A percentile compares a stretch with the other conserved stretches of the same genome.
phyloP scores from a whole-genome alignment of 1,140 invertebrate genomes.

The Macrotrachela quadricornifera region DNA sequence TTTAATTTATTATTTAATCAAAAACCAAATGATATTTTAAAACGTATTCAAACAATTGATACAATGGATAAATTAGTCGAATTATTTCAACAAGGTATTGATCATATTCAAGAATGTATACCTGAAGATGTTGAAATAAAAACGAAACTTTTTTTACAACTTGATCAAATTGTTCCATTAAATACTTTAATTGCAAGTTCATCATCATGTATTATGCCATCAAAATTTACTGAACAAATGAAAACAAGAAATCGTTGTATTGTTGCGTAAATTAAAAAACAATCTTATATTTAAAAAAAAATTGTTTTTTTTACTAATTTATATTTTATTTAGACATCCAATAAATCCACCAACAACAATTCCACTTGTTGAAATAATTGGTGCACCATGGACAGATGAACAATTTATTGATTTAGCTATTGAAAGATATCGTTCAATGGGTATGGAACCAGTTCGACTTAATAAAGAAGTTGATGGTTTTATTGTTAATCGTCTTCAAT shows the following conservation, averaged over 20 bases:
- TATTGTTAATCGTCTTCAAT: conserved; percentile 78
- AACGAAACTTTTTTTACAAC: conserved; percentile 47
- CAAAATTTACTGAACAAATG: conserved; percentile 51
- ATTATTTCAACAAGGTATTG: neutral
- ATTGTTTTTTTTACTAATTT: neutral
- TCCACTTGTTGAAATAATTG: conserved; percentile 74
- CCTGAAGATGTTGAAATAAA: conserved; percentile 66
- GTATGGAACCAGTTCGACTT: conserved; percentile 64
- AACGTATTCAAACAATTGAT: conserved; percentile 10
- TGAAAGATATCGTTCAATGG: conserved; percentile 60
- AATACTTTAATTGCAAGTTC: conserved; percentile 54
- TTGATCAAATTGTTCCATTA: conserved; percentile 45
- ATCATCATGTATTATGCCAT: conserved; percentile 67
- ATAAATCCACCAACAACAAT: conserved; percentile 88
- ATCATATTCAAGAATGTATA: conserved; percentile 61
- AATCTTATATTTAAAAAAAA: neutral
- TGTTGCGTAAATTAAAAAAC: conserved; percentile 61
- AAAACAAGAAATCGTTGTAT: conserved; percentile 50
- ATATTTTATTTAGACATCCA: conserved; percentile 20
- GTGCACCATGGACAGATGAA: conserved; percentile 57
- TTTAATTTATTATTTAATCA: conserved; percentile 42
- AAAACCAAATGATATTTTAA: neutral
- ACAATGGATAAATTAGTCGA: conserved; percentile 11
- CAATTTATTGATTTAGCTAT: conserved; percentile 45
- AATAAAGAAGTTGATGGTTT: conserved; percentile 71